Percentiles rank a stretch among this genome's conserved stretches.
These are phyloP conservation scores for Synanthedon andrenaeformis DNA, from an alignment of 2,888 invertebrate species.

Conservation along the genomic window DNA sequence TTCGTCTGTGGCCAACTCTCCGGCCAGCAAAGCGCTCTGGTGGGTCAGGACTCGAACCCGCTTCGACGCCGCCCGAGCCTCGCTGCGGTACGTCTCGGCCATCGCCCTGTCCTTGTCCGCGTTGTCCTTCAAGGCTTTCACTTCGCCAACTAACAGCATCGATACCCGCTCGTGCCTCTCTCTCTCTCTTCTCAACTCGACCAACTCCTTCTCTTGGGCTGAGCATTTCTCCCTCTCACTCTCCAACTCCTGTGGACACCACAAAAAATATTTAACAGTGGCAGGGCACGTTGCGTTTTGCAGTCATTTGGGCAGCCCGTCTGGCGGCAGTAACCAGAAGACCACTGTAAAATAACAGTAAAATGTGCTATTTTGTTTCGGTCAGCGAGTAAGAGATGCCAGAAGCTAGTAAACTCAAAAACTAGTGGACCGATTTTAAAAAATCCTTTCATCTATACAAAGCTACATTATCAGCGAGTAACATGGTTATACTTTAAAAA, in stretches of 20 bases:
- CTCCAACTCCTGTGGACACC: conserved; percentile 59
- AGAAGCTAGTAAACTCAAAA: too few species aligned
- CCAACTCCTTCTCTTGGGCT: conserved; percentile 67
- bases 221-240: conserved; percentile 49
- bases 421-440: too few species aligned
- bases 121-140: conserved; percentile 70
- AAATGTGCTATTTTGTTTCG: too few species aligned
- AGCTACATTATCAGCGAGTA: too few species aligned
- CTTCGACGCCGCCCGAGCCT: conserved; percentile 73
- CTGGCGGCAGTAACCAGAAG: too few species aligned
- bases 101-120: conserved; percentile 73
- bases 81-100: conserved; percentile 68
- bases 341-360: too few species aligned
- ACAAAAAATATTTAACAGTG: too few species aligned
- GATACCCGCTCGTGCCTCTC: conserved; percentile 76
- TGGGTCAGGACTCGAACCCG: conserved; percentile 71
- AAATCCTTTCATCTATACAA: too few species aligned
- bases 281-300: too few species aligned
- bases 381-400: too few species aligned
- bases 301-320: too few species aligned
- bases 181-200: conserved; percentile 58
- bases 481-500: too few species aligned
- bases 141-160: conserved; percentile 75
- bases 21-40: conserved; percentile 75
- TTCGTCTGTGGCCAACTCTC: conserved; percentile 68